These are phyloP conservation scores for Lysandra coridon DNA, from an alignment of 2,888 invertebrate genomes.

Conservation along the genomic window DNA sequence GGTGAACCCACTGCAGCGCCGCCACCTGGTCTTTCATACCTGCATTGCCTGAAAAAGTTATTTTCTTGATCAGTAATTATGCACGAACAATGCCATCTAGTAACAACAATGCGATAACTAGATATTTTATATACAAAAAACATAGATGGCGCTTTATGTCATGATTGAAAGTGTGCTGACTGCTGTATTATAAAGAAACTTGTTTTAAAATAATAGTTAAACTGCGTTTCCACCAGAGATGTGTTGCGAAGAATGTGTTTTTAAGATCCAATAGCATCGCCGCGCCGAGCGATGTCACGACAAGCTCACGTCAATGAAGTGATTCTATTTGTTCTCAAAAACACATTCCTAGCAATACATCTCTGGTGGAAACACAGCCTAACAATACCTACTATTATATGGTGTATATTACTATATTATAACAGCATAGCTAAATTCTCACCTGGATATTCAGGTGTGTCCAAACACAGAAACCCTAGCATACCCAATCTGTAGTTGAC, in stretches of 20 bases:
- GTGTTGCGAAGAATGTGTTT: no score
- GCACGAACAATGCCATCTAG: neutral
- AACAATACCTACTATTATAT: no score
- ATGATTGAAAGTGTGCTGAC: no score
- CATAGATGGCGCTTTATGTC: neutral
- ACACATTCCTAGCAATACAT: no score
- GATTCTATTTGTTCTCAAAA: no score
- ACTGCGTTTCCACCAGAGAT: no score
- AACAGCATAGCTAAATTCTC: conserved; percentile 44
- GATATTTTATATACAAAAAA: neutral
- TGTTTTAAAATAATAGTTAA: no score
- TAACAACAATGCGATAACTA: neutral
- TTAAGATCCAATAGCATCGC: no score
- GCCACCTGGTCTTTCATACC: conserved; percentile 66
- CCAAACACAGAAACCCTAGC: conserved; percentile 54
- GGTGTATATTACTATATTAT: neutral
- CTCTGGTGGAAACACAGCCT: no score
- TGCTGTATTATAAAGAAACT: no score
- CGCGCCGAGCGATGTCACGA: no score
- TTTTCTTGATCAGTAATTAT: neutral
- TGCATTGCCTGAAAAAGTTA: conserved; percentile 52
- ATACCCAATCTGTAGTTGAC: conserved; percentile 63
- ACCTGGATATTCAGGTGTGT: conserved; percentile 59
- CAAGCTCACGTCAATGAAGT: no score
- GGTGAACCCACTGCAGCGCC: conserved; percentile 58